Evolutionary conservation across 2,888 invertebrate genomes (phyloP), one percentile per base, ranked within the genome.

Genomic region (Latrodectus hesperus): DNA sequence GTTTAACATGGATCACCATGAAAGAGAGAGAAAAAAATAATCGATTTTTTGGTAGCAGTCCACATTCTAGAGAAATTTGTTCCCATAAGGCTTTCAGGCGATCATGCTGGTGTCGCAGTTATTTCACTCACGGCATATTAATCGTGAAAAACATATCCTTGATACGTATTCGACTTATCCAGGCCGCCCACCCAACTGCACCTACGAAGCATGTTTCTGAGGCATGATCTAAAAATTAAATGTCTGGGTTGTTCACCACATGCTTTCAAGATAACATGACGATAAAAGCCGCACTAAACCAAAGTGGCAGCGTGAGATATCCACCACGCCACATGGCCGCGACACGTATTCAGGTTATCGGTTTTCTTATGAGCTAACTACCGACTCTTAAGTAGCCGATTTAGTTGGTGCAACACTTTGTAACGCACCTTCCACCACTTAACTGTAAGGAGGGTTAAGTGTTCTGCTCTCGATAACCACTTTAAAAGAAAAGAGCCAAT

Each of bases 321-420:
- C 16, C 55, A 16, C 16, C 22, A 52, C 5, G 22, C 78, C 78
- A 78, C 78, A 78, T 78, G 78, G 78, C 78, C 70, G 52, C 78
- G 55, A 78, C 78, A 78, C 78, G 67, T 78, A 68, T 78, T 53
- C 55, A 55, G 55, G 55, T 55, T 55, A 55, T 55, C 55, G 16
- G 11, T 16, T 55, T 55, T 14, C 55, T 55, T 55, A 55, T 55
- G 55, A 55, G 55, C 16, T 55, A 55, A 55, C 55, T 55, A 16
- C 55, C 55, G 16, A 55, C 11, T 3, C 22, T 11, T 55, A 55
- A 55, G 55, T 55, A 55, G 55, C 55, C 11, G 55, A 11, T 14
- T 16, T 55, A 55, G 12, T n/a, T 65, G n/a, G 26, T 17, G 68
- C 26, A 65, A 65, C 68, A 71, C 53, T n/a, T 67, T 11, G 4